Percentiles rank a stretch among this genome's conserved stretches.
Conservation (phyloP, 2,888 invertebrate genomes). For the Phortica magna region DNA sequence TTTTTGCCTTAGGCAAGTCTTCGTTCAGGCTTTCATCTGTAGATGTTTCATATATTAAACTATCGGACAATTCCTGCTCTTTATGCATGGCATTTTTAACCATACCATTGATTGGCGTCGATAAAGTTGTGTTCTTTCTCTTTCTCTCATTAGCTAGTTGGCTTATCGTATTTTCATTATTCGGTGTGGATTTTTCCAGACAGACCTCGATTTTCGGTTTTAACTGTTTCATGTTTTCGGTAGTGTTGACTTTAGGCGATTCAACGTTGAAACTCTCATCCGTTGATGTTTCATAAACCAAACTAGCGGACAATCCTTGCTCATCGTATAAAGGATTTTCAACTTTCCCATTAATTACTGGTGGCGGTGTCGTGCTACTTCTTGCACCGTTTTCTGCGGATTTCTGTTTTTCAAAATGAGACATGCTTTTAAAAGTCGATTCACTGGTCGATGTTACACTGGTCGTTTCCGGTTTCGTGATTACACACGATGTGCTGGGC, state of each 20-base stretch:
- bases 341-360: not conserved
- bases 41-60: slow-evolving; percentile 1
- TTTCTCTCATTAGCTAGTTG: too few relatives aligned
- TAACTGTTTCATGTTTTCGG: too few relatives aligned
- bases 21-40: not conserved
- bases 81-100: not conserved
- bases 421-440: too few relatives aligned
- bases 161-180: too few relatives aligned
- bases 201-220: too few relatives aligned
- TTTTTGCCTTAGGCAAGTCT: too few relatives aligned
- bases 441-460: not conserved
- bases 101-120: not conserved
- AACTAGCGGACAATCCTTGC: not conserved
- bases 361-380: not conserved
- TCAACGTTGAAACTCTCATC: not conserved
- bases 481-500: slow-evolving; percentile 37
- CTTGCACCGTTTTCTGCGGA: too few relatives aligned
- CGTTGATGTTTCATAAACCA: slow-evolving; percentile 6
- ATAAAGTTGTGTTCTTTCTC: too few relatives aligned
- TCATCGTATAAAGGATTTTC: not conserved
- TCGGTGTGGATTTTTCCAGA: not conserved
- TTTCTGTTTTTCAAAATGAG: too few relatives aligned
- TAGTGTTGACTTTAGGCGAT: not conserved
- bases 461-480: not conserved
- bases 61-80: not conserved